Conservation (phyloP, 2,797 vertebrate genomes). For the Phataginus tetradactyla region DNA sequence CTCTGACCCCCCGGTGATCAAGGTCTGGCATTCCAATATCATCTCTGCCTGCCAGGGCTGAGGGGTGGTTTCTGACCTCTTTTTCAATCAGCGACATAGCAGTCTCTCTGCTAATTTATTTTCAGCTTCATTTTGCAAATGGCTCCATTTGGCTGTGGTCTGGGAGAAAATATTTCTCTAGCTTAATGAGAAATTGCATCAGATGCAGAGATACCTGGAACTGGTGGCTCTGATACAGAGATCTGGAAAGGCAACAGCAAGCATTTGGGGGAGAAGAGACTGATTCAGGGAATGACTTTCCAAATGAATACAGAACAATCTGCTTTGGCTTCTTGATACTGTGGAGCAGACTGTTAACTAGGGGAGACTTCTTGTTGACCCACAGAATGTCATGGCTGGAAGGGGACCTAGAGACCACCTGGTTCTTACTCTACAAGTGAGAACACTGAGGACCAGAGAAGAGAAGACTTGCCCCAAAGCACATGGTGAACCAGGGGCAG, state of each 20-base stretch:
- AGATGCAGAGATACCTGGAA: background rate
- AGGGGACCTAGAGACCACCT: background rate
- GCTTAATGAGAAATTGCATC: background rate
- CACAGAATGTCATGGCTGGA: background rate
- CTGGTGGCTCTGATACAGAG: background rate
- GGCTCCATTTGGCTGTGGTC: background rate
- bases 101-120: background rate
- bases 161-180: background rate
- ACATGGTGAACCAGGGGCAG: background rate
- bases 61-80: background rate
- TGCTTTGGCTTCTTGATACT: background rate
- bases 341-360: background rate
- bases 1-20: background rate
- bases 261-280: background rate
- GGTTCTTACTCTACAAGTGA: background rate
- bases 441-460: background rate
- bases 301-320: background rate
- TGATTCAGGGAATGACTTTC: background rate
- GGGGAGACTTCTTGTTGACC: background rate
- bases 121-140: background rate
- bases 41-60: background rate
- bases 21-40: background rate
- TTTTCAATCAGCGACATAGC: background rate
- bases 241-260: background rate
- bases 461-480: background rate